Percentiles rank a stretch among this genome's conserved stretches.
Conservation (phyloP, 2,113 vertebrate genomes). For the Xiphophorus hellerii region DNA sequence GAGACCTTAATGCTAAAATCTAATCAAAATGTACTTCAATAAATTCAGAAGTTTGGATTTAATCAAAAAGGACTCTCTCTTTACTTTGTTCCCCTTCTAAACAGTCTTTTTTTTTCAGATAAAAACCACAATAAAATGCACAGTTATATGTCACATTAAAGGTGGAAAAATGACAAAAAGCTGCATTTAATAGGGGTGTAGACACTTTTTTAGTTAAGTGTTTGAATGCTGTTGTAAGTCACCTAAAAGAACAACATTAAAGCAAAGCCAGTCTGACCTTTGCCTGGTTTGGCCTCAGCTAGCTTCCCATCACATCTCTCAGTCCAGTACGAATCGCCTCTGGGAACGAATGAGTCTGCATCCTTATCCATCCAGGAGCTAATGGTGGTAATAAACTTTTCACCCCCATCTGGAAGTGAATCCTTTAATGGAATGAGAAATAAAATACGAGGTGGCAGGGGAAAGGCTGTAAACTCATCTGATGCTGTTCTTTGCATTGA, state of each 20-base stretch:
- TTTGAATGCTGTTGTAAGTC: neutral
- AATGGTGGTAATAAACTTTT: neutral
- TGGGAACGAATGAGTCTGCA: neutral
- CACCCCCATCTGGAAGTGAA: neutral
- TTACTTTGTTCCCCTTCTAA: too few species aligned
- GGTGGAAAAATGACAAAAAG: too few species aligned
- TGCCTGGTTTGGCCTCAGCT: neutral
- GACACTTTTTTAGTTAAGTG: neutral
- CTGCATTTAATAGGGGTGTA: neutral
- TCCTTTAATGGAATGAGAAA: neutral
- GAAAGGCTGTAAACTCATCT: neutral
- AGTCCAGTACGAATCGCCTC: neutral
- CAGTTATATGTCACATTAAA: too few species aligned
- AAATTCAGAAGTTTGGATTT: too few species aligned
- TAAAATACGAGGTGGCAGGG: neutral
- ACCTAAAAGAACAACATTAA: too few species aligned
- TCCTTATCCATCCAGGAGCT: neutral
- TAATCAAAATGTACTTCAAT: too few species aligned
- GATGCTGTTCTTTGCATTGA: neutral
- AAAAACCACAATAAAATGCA: too few species aligned
- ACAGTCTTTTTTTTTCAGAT: too few species aligned
- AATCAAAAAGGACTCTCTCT: too few species aligned
- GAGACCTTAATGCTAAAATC: too few species aligned
- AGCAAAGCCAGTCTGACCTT: neutral
- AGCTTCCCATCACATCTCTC: conserved; percentile 1